Conservation (phyloP, 2,888 invertebrate species). For the Euzetes globulus region DNA sequence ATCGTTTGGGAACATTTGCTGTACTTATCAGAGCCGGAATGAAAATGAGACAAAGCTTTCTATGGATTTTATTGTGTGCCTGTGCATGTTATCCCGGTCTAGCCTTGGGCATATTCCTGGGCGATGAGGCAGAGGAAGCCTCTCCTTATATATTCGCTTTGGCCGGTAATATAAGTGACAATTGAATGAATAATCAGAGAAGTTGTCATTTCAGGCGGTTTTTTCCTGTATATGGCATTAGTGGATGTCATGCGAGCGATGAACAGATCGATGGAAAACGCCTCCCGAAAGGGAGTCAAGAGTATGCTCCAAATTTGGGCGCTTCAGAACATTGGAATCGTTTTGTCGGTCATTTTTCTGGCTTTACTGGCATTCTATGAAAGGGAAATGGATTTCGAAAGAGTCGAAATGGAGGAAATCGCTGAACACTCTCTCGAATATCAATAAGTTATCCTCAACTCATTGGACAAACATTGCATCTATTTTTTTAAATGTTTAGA, state of each 20-base stretch:
- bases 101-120: conserved; percentile 36
- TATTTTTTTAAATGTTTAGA: too few species aligned
- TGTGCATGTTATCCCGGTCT: conserved; percentile 38
- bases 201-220: conserved; percentile 30
- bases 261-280: conserved; percentile 38
- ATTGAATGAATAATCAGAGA: not conserved
- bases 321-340: conserved; percentile 37
- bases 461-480: not conserved
- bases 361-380: conserved; percentile 37
- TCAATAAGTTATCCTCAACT: not conserved
- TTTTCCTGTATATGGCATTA: conserved; percentile 38
- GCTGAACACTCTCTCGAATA: conserved; percentile 29
- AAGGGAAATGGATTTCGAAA: conserved; percentile 38
- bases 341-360: conserved; percentile 35
- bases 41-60: conserved; percentile 37
- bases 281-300: conserved; percentile 35
- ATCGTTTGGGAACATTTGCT: conserved; percentile 38
- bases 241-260: conserved; percentile 40
- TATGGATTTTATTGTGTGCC: conserved; percentile 37
- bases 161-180: conserved; percentile 24
- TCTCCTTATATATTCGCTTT: conserved; percentile 38
- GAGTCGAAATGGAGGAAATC: conserved; percentile 33
- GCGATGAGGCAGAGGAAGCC: conserved; percentile 38
- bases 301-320: conserved; percentile 34
- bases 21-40: conserved; percentile 38